Conservation (phyloP, 2,797 vertebrate genomes). For the Chlorospingus flavigularis region DNA sequence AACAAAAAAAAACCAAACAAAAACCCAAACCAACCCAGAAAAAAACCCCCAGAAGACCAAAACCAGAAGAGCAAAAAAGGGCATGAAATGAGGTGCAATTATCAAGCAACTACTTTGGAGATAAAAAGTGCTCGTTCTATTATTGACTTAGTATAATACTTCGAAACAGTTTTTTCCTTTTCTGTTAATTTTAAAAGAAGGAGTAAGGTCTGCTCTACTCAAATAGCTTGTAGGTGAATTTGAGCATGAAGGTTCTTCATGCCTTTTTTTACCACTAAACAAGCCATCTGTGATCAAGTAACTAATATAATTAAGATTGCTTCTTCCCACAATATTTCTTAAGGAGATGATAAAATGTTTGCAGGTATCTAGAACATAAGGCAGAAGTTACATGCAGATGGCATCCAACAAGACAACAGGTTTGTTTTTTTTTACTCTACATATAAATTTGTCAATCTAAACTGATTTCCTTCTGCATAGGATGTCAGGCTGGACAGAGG, state of each 20-base stretch:
- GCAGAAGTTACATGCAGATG: neutral
- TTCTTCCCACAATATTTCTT: neutral
- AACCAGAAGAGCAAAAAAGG: neutral
- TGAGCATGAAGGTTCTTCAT: neutral
- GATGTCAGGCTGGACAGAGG: neutral
- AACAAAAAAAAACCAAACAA: neutral
- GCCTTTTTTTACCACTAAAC: neutral
- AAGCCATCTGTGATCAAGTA: neutral
- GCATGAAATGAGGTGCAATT: fast-evolving
- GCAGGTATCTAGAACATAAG: neutral
- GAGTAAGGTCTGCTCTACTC: neutral
- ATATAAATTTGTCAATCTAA: neutral
- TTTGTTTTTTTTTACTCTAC: neutral
- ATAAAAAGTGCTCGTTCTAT: neutral
- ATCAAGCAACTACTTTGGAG: neutral
- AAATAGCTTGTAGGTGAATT: neutral
- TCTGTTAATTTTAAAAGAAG: neutral
- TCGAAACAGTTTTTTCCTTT: neutral
- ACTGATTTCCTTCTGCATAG: neutral
- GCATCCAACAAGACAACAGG: neutral
- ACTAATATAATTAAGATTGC: neutral
- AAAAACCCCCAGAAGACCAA: neutral
- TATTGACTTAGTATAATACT: neutral
- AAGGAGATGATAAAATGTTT: neutral
- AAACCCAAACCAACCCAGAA: neutral